A percentile compares a stretch with the other conserved stretches of the same genome.
These are phyloP conservation scores for Gadopsis bispinosus DNA, from an alignment of 2,797 vertebrate species.

Conservation along the genomic window DNA sequence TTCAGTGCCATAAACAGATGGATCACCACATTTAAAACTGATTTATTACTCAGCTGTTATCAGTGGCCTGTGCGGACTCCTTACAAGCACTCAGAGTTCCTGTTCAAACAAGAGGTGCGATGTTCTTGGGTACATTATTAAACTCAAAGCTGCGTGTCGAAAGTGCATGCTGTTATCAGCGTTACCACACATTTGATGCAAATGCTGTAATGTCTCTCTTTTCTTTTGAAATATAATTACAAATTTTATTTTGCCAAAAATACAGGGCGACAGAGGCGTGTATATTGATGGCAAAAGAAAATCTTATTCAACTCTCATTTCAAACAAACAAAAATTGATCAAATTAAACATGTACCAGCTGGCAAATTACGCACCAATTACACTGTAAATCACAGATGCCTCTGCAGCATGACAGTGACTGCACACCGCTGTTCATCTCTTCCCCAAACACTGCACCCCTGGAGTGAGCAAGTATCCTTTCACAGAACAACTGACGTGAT, in stretches of 20 bases:
- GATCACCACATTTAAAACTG: constrained; percentile 34
- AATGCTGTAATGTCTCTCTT: not conserved
- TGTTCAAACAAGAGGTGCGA: constrained; percentile 15
- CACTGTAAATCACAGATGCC: constrained; percentile 78
- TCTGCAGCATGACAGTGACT: constrained; percentile 79
- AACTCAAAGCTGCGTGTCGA: not conserved
- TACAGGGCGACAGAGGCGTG: not conserved
- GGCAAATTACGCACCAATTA: constrained; percentile 83
- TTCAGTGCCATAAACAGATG: constrained; percentile 25
- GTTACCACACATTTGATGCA: not conserved
- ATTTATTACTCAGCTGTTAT: constrained; percentile 53
- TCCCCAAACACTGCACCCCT: constrained; percentile 51
- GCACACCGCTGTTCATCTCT: constrained; percentile 66
- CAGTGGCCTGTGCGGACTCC: constrained; percentile 15
- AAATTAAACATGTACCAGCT: constrained; percentile 78
- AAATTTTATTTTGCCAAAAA: not conserved
- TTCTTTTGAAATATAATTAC: not conserved
- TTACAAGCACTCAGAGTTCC: constrained; percentile 22
- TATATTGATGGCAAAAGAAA: constrained; percentile 26
- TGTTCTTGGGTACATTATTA: constrained; percentile 1
- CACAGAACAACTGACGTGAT: constrained; percentile 50
- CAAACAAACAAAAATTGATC: constrained; percentile 70
- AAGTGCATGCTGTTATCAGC: constrained; percentile 1
- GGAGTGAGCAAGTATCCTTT: constrained; percentile 57
- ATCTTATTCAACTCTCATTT: constrained; percentile 60